Percentiles rank a stretch among this genome's conserved stretches.
These are phyloP conservation scores for Argya squamiceps DNA, from an alignment of 2,797 vertebrate genomes.

Conservation along the genomic window DNA sequence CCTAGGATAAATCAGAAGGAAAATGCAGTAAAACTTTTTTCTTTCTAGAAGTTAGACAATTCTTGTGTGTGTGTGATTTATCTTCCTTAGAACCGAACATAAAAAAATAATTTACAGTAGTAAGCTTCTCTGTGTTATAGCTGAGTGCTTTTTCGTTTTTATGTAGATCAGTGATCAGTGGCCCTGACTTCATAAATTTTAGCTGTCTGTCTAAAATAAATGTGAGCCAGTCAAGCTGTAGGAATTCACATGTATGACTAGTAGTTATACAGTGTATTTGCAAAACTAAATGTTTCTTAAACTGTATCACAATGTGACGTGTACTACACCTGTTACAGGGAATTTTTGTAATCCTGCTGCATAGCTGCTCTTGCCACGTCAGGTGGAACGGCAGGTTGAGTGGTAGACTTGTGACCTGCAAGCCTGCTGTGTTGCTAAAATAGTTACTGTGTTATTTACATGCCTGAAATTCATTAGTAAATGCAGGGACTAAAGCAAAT, in stretches of 20 bases:
- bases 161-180: not conserved
- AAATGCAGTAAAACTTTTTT: not conserved
- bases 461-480: not conserved
- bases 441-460: not conserved
- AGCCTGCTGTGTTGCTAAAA: not conserved
- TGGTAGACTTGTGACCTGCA: not conserved
- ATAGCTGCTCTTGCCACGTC: not conserved
- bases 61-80: not conserved
- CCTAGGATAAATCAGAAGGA: not conserved
- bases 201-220: not conserved
- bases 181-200: not conserved
- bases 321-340: not conserved
- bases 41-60: not conserved
- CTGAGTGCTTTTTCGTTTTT: not conserved
- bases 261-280: not conserved
- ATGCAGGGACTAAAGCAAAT: not conserved
- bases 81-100: not conserved
- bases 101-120: not conserved
- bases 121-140: not conserved
- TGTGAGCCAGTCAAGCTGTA: not conserved
- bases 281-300: not conserved
- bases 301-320: not conserved
- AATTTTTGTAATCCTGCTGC: not conserved
- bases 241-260: not conserved
- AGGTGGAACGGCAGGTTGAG: not conserved